Evolutionary conservation across 30 jellyfish, hydroid and myxozoan species (phyloP).

Genomic region (Turritopsis rubra): DNA sequence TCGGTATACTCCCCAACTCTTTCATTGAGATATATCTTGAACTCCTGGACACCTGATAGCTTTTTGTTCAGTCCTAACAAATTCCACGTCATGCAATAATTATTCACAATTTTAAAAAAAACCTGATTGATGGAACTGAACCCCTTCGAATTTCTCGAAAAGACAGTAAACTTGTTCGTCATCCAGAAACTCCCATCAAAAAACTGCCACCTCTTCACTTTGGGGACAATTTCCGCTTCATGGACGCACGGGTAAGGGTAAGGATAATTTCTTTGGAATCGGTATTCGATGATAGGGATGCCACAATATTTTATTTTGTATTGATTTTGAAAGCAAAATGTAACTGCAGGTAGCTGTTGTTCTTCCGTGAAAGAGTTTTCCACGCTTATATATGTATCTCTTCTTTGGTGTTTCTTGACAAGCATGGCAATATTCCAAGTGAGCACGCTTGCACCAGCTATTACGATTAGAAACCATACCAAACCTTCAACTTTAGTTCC

Average conservation of each 20-base stretch:
- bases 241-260: background rate
- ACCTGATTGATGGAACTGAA: no score
- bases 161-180: background rate
- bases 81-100: constrained; percentile 5
- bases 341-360: background rate
- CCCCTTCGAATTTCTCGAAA: background rate
- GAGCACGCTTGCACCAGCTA: background rate
- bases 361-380: background rate
- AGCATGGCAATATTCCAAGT: background rate
- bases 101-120: background rate
- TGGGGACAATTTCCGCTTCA: background rate
- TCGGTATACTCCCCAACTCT: background rate
- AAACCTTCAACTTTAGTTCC: background rate
- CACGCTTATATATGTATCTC: background rate
- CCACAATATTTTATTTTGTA: background rate
- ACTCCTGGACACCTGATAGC: background rate
- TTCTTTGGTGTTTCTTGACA: background rate
- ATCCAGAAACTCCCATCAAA: background rate
- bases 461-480: background rate
- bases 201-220: background rate
- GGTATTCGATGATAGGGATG: no score
- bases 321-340: background rate
- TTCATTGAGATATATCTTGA: background rate
- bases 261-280: background rate
- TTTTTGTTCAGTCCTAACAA: background rate